These are phyloP conservation scores for Limanda limanda DNA, from an alignment of 2,113 vertebrate genomes.

Conservation along the genomic window DNA sequence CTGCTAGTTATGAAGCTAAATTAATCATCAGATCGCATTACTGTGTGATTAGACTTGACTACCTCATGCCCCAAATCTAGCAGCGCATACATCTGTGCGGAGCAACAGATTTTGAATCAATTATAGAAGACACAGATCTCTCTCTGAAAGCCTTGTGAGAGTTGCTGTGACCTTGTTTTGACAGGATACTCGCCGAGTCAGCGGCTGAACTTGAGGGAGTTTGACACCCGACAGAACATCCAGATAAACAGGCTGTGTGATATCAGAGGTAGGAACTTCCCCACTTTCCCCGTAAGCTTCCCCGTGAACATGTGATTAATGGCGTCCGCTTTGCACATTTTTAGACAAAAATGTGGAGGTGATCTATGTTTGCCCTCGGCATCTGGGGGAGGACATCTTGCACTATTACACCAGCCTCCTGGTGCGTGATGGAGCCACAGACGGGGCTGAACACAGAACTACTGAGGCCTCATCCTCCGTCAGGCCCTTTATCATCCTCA, in stretches of 20 bases:
- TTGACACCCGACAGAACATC: conserved; percentile 85
- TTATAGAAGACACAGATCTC: conserved; percentile 27
- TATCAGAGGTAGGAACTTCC: conserved; percentile 82
- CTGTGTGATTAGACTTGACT: conserved; percentile 56
- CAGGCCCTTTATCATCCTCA: conserved; percentile 90
- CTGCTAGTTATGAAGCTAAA: conserved; percentile 73
- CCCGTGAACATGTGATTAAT: neutral
- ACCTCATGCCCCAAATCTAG: conserved; percentile 31
- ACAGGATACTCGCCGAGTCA: conserved; percentile 83
- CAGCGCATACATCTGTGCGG: conserved; percentile 1
- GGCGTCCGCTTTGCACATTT: conserved; percentile 33
- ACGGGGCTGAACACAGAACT: conserved; percentile 76
- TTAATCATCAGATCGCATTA: conserved; percentile 59
- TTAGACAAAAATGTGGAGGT: conserved; percentile 91
- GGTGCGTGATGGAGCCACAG: conserved; percentile 83
- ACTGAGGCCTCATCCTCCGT: conserved; percentile 73
- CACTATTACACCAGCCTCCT: conserved; percentile 89
- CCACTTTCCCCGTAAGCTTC: neutral
- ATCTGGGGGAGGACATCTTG: conserved; percentile 85
- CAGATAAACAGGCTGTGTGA: conserved; percentile 91
- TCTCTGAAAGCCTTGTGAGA: conserved; percentile 8
- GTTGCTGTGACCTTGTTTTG: conserved; percentile 33
- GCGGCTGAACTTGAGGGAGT: conserved; percentile 76
- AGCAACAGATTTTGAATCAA: conserved; percentile 27
- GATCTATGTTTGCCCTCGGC: conserved; percentile 89